phyloP scores from a whole-genome alignment of 2,888 invertebrate genomes.

The Scaeva pyrastri region DNA sequence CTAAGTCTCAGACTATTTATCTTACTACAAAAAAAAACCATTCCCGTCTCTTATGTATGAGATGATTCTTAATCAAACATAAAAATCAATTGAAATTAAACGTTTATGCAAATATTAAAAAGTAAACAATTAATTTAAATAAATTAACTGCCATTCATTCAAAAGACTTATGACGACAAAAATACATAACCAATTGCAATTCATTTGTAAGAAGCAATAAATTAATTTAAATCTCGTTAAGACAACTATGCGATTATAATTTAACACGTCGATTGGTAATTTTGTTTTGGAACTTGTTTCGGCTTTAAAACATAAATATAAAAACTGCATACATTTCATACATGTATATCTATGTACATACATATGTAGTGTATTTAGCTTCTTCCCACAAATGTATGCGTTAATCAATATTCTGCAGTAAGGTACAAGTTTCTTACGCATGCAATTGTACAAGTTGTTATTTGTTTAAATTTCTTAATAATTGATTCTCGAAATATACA shows the following conservation, averaged over 20 bases:
- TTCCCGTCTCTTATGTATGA: neutral
- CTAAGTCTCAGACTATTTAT: neutral
- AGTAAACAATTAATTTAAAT: slow-evolving; percentile 31
- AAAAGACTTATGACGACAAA: slow-evolving; percentile 17
- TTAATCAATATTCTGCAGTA: slow-evolving; percentile 43
- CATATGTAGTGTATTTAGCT: no score
- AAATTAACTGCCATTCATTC: slow-evolving; percentile 34
- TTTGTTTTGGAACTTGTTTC: slow-evolving; percentile 44
- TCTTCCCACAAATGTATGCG: slow-evolving; percentile 36
- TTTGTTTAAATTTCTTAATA: slow-evolving; percentile 34
- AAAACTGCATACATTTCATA: neutral
- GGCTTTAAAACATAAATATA: slow-evolving; percentile 9
- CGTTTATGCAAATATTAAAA: slow-evolving; percentile 13
- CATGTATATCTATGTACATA: no score
- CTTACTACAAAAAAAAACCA: neutral
- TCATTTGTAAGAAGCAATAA: slow-evolving; percentile 45
- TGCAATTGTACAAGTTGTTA: slow-evolving; percentile 11
- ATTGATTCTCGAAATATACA: slow-evolving; percentile 43
- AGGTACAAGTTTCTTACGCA: slow-evolving; percentile 53
- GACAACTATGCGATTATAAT: slow-evolving; percentile 14
- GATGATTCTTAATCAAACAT: neutral
- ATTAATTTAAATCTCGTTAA: slow-evolving; percentile 66
- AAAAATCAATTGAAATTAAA: slow-evolving; percentile 16
- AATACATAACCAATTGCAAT: slow-evolving; percentile 25
- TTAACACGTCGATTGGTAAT: neutral